Percentiles rank a stretch among this genome's conserved stretches.
These are phyloP conservation scores for Parotia lawesii DNA, from an alignment of 2,113 vertebrate genomes.

Conservation along the genomic window DNA sequence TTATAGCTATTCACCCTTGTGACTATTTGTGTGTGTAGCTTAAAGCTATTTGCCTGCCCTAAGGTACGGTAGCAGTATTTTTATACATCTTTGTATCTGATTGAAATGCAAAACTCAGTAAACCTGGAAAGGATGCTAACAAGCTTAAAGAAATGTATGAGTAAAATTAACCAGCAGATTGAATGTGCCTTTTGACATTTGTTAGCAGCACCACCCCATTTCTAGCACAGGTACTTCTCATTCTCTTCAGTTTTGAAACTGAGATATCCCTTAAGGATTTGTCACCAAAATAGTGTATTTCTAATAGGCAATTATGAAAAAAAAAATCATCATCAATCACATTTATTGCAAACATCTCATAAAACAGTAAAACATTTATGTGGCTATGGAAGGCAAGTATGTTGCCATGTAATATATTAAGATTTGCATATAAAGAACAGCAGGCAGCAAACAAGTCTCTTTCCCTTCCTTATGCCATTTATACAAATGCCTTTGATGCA, in stretches of 20 bases:
- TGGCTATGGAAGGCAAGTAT: constrained; percentile 61
- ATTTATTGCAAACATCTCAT: constrained; percentile 78
- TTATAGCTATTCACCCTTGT: constrained; percentile 95
- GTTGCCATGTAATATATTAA: constrained; percentile 64
- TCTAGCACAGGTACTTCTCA: background rate
- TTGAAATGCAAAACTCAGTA: constrained; percentile 69
- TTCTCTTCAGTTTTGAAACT: constrained; percentile 32
- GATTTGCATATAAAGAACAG: constrained; percentile 74
- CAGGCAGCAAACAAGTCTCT: constrained; percentile 70
- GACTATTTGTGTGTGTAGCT: constrained; percentile 87
- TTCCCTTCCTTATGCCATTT: constrained; percentile 63
- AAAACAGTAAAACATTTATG: constrained; percentile 73
- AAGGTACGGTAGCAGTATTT: constrained; percentile 78
- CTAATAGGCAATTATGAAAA: constrained; percentile 72
- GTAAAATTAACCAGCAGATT: constrained; percentile 59
- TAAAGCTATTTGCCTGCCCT: constrained; percentile 84
- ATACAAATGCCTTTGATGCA: constrained; percentile 59
- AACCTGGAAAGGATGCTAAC: constrained; percentile 62
- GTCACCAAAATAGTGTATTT: constrained; percentile 69
- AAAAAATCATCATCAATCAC: constrained; percentile 72
- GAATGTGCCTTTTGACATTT: constrained; percentile 35
- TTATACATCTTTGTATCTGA: constrained; percentile 67
- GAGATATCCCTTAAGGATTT: constrained; percentile 64
- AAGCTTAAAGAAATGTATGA: constrained; percentile 63
- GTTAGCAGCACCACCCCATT: constrained; percentile 1